phyloP scores from a whole-genome alignment of 1,140 invertebrate genomes.

The Asbolus verrucosus region DNA sequence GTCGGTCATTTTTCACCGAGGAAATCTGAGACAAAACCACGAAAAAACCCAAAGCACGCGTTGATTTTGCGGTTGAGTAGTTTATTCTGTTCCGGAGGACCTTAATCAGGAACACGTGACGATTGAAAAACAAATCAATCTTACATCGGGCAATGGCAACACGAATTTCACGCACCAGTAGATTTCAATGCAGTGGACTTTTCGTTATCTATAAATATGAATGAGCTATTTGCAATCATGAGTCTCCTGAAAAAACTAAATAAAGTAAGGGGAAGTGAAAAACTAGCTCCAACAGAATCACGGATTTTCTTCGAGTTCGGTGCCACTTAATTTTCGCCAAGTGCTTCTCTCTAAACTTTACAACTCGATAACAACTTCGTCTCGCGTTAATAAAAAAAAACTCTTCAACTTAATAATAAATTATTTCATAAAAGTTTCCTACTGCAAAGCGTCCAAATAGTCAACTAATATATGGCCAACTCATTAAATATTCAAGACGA shows the following conservation, averaged over 20 bases:
- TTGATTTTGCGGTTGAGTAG: slow-evolving; percentile 42
- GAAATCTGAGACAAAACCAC: slow-evolving; percentile 54
- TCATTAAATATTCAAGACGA: slow-evolving; percentile 19
- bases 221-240: slow-evolving; percentile 33
- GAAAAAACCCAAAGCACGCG: slow-evolving; percentile 47
- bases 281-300: slow-evolving; percentile 29
- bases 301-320: slow-evolving; percentile 31
- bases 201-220: slow-evolving; percentile 30
- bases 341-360: slow-evolving; percentile 33
- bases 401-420: slow-evolving; percentile 37
- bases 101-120: slow-evolving; percentile 46
- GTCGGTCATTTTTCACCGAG: slow-evolving; percentile 8
- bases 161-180: slow-evolving; percentile 42
- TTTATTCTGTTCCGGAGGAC: slow-evolving; percentile 9
- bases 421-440: slow-evolving; percentile 21
- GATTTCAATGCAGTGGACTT: slow-evolving; percentile 25
- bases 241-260: slow-evolving; percentile 13
- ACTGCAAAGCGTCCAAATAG: slow-evolving; percentile 18
- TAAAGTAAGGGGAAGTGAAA: slow-evolving; percentile 26
- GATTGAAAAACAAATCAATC: slow-evolving; percentile 46
- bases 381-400: slow-evolving; percentile 19
- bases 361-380: slow-evolving; percentile 28
- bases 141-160: slow-evolving; percentile 38
- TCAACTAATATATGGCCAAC: background rate
- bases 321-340: slow-evolving; percentile 37